Base-by-base conservation (phyloP, 53 echinoderm and acorn worm species). In the Pentamera pediparva region DNA sequence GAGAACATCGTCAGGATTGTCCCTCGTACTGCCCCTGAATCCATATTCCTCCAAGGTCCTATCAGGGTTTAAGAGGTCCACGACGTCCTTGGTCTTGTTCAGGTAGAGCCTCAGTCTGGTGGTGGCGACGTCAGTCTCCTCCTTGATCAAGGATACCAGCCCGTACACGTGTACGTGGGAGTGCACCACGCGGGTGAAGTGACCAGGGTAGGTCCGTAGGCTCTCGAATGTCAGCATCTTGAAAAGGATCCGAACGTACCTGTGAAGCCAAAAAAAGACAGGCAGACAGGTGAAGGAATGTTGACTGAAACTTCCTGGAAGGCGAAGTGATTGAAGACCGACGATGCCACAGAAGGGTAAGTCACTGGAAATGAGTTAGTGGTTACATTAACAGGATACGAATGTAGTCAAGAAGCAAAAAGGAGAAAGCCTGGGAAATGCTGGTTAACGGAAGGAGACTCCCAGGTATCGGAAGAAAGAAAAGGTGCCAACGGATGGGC, bases 141-240 rank as follows among this genome's bases (percentile, higher is more conserved):
- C 79, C 53, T 87, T 87, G 58, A 90, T 90, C 37, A 90, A 62
- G 15, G 84, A 73, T 62, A 83, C 63, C 13, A 90, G 65, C 20
- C 84, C 86, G 35, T 81, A 87, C 57, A 94, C 73, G 34, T 79
- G 75, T n/a, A 91, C 56, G 55, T 94, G 95, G 34, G 95, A 87
- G 38, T 87, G 90, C 21, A 94, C 87, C 12, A 79, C 75, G 18
- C 76, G 56, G 57, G 38, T 86, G 62, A 94, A 90, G 47, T 94
- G 95, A 11, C 95, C 95, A 1, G 95, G 95, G 75, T 94, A 94
- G 55, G 72, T 81, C 41, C 87, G 81, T 21, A 94, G 51, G 27
- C 65, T 84, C 56, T 94, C 95, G 48, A 94, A 94, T 11, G 95
- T 94, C 24, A 59, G 78, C 59, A 91, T 84, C 37, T 83, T 84